Conservation (phyloP, 2,888 invertebrate species). For the Gibbula magus region DNA sequence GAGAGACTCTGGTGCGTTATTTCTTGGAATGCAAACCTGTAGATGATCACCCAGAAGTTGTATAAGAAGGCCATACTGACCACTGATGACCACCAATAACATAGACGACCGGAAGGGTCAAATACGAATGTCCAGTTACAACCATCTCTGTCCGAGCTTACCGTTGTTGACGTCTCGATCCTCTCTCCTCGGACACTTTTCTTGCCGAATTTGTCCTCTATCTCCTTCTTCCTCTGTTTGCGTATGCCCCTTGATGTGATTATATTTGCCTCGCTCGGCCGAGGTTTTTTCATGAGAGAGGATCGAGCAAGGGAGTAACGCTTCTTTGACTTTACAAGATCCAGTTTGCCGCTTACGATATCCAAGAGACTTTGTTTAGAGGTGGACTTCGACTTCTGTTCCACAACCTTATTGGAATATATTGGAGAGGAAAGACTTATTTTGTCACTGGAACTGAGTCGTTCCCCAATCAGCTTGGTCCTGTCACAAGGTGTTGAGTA, state of each 20-base stretch:
- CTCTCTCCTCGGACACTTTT: conserved; percentile 58
- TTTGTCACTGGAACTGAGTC: conserved; percentile 78
- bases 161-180: conserved; percentile 68
- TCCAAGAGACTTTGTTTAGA: conserved; percentile 82
- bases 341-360: conserved; percentile 85
- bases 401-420: conserved; percentile 71
- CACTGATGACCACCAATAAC: conserved; percentile 75
- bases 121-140: conserved; percentile 89
- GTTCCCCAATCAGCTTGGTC: conserved; percentile 75
- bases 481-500: conserved; percentile 55
- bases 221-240: conserved; percentile 74
- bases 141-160: conserved; percentile 81
- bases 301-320: conserved; percentile 83
- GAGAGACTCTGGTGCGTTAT: conserved; percentile 89
- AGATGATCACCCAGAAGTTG: conserved; percentile 84
- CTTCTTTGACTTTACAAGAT: conserved; percentile 72
- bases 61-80: conserved; percentile 74
- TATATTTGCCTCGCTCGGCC: conserved; percentile 77
- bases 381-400: conserved; percentile 77
- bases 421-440: conserved; percentile 76
- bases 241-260: conserved; percentile 80
- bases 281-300: conserved; percentile 80
- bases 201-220: conserved; percentile 75
- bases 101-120: conserved; percentile 95
- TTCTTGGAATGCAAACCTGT: conserved; percentile 98